Conservation (phyloP, 1,140 invertebrate genomes). For the Pseudomyrmex flavicornis region DNA sequence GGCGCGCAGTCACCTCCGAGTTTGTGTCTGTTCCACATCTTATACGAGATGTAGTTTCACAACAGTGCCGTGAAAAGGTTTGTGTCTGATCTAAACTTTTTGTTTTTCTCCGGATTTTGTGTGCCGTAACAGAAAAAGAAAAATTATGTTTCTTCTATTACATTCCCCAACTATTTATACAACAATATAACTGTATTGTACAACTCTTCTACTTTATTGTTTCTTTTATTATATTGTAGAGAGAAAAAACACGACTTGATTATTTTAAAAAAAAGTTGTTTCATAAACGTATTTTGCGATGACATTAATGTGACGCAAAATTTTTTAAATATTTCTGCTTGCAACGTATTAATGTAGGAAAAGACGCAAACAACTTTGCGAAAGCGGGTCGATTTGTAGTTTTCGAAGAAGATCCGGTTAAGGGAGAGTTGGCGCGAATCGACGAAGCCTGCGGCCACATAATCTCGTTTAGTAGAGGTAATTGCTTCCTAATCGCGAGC, state of each 20-base stretch:
- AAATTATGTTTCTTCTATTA: no score
- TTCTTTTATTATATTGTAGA: no score
- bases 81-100: neutral
- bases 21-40: constrained; percentile 29
- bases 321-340: neutral
- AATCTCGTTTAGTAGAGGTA: constrained; percentile 60
- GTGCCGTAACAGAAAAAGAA: no score
- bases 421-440: constrained; percentile 20
- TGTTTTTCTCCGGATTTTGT: neutral
- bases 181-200: no score
- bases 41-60: constrained; percentile 29
- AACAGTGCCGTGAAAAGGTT: constrained; percentile 6
- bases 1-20: neutral
- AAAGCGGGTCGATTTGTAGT: constrained; percentile 44
- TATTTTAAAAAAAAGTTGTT: no score
- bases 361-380: neutral
- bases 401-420: constrained; percentile 34
- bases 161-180: no score
- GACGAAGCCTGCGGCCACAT: constrained; percentile 58
- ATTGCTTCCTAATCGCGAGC: constrained; percentile 64
- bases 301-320: neutral
- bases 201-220: no score
- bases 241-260: no score
- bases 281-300: no score
- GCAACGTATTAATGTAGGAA: neutral